Evolutionary conservation across 2,113 vertebrate species (phyloP), one percentile per base, ranked within the genome.

Genomic region (Mesitornis unicolor): DNA sequence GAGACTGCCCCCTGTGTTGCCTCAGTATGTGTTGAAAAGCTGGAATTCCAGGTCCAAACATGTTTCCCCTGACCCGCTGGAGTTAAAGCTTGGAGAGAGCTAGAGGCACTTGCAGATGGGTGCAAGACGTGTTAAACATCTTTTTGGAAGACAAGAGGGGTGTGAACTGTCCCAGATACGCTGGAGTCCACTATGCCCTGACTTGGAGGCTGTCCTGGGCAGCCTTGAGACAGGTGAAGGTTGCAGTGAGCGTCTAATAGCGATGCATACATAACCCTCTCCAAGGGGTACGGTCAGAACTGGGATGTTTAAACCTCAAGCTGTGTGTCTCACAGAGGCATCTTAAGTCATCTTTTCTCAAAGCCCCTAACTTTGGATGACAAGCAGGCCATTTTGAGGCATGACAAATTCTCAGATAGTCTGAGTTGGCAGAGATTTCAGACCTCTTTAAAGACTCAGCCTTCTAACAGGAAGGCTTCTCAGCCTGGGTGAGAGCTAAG

Each of bases 41-140:
- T 16, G 14, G 6, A 13, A 28, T 21, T 75, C 26, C 12, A 69
- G 40, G 15, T 65, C 15, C 1, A 1, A 18, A 14, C 28, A 16
- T 0, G 0, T n/a, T 35, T 5, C 9, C 11, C 3, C 13, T 6
- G 6, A 38, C 10, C 9, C 1, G 1, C n/a, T 87, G 71, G 40
- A 57, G 19, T 25, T 90, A 35, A 50, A 38, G 31, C 40, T 25
- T 36, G 51, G 51, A 61, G 74, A 0, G 7, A 81, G 33, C 20
- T 33, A 67, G 33, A 50, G 33, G 26, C 8, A 24, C 29, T 65
- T 54, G 21, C 54, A 65, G 51, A 10, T 43, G 43, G 9, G 20
- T 38, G 11, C 24, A 50, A 28, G 57, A 36, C 0, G 1, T 24
- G 9, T 59, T 40, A 67, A 85, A 48, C 4, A 7, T 7, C 20